Conservation (phyloP, 1,140 invertebrate species). For the Artemia franciscana region DNA sequence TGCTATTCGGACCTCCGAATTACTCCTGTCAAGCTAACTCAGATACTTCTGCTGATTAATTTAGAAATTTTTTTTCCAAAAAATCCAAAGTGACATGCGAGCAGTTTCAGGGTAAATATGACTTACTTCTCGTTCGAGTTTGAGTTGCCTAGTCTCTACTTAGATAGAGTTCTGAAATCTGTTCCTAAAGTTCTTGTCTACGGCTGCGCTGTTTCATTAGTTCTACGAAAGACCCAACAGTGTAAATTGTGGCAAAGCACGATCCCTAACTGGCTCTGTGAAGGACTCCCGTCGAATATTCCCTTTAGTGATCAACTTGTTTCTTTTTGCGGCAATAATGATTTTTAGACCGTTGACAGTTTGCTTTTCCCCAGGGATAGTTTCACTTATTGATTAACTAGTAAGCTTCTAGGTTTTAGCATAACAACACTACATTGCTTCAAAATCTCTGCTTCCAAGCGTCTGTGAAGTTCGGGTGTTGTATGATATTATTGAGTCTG, state of each 20-base stretch:
- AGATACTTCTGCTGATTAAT: background rate
- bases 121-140: background rate
- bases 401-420: no score
- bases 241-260: no score
- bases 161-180: background rate
- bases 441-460: no score
- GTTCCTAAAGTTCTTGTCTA: background rate
- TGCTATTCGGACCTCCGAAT: background rate
- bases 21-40: background rate
- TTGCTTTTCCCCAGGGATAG: no score
- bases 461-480: no score
- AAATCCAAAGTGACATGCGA: background rate
- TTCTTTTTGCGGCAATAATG: no score
- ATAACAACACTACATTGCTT: no score
- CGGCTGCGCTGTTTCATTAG: background rate
- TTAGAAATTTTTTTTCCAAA: background rate
- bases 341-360: no score
- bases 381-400: no score
- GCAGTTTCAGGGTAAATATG: background rate
- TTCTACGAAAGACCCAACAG: background rate
- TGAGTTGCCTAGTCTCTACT: background rate
- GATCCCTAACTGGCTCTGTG: background rate
- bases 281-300: background rate
- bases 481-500: no score
- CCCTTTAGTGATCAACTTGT: background rate